Conservation (phyloP, 2,797 vertebrate species). For the Melanitta fusca region DNA sequence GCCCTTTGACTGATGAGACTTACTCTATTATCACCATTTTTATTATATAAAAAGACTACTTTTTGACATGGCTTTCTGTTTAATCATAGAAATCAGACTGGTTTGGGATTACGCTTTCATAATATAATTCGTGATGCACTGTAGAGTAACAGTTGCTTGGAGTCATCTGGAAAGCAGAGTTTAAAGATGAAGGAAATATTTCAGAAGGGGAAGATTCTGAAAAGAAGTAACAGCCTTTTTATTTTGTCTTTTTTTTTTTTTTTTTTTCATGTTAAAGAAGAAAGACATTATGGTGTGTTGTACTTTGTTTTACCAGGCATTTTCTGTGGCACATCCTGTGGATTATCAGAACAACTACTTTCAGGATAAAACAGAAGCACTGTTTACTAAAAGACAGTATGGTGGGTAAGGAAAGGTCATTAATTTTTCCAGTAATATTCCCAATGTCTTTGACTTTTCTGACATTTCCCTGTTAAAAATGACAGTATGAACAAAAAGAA, state of each 20-base stretch:
- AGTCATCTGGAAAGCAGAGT: slow-evolving; percentile 76
- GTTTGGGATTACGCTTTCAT: slow-evolving; percentile 44
- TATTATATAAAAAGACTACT: slow-evolving; percentile 5
- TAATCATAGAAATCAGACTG: slow-evolving; percentile 28
- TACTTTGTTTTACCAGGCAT: neutral
- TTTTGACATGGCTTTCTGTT: slow-evolving; percentile 1
- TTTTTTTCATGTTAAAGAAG: neutral
- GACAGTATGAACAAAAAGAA: neutral
- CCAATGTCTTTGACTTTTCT: neutral
- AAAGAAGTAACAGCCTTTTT: slow-evolving; percentile 39
- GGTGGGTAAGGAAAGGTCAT: neutral
- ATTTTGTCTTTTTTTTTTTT: neutral
- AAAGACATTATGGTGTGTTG: neutral
- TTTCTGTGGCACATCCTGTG: neutral
- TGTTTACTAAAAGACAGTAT: neutral
- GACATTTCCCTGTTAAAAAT: neutral
- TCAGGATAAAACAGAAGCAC: neutral
- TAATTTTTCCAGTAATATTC: neutral
- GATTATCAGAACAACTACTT: neutral
- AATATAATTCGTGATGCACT: slow-evolving; percentile 27
- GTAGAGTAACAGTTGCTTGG: slow-evolving; percentile 47
- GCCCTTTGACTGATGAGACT: slow-evolving; percentile 33
- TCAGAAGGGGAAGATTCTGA: slow-evolving; percentile 21
- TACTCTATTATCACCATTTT: slow-evolving; percentile 38
- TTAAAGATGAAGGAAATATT: slow-evolving; percentile 65